Percentiles rank a stretch among this genome's conserved stretches.
phyloP scores from a whole-genome alignment of 1,140 invertebrate species.

The Cyrtorhinus lividipennis region DNA sequence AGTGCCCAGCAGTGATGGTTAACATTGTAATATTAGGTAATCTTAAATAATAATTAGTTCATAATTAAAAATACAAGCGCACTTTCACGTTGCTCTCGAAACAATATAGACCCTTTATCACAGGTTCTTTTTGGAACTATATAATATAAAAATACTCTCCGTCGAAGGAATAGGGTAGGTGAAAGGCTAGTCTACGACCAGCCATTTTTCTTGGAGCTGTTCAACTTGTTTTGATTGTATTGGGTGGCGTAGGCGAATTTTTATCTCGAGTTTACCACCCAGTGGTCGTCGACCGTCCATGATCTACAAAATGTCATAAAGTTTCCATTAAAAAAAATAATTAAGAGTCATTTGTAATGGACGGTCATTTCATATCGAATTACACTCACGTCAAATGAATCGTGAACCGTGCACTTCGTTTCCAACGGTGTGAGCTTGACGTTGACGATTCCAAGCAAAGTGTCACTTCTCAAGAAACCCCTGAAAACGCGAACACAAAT shows the following conservation, averaged over 20 bases:
- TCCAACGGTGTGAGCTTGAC: conserved; percentile 76
- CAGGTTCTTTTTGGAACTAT: too few relatives aligned
- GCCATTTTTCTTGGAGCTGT: conserved; percentile 81
- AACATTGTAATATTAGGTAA: too few relatives aligned
- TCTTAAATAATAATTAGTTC: too few relatives aligned
- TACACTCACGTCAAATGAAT: conserved; percentile 73
- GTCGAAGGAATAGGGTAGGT: too few relatives aligned
- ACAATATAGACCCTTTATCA: too few relatives aligned
- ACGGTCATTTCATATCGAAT: neutral
- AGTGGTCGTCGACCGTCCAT: conserved; percentile 77
- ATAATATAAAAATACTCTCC: too few relatives aligned
- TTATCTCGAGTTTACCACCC: conserved; percentile 83
- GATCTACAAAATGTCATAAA: conserved; percentile 38
- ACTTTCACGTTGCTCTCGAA: too few relatives aligned
- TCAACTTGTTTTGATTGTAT: conserved; percentile 80
- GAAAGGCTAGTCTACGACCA: conserved; percentile 55
- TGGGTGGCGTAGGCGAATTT: conserved; percentile 80
- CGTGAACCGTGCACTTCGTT: conserved; percentile 72
- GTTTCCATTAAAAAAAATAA: neutral
- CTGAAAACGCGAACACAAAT: conserved; percentile 56
- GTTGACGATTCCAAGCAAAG: conserved; percentile 65
- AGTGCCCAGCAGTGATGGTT: too few relatives aligned
- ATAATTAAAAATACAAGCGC: too few relatives aligned
- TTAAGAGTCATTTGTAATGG: neutral
- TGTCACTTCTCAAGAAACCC: conserved; percentile 76